These are phyloP conservation scores for Chionis minor DNA, from an alignment of 2,113 vertebrate species.

Conservation along the genomic window DNA sequence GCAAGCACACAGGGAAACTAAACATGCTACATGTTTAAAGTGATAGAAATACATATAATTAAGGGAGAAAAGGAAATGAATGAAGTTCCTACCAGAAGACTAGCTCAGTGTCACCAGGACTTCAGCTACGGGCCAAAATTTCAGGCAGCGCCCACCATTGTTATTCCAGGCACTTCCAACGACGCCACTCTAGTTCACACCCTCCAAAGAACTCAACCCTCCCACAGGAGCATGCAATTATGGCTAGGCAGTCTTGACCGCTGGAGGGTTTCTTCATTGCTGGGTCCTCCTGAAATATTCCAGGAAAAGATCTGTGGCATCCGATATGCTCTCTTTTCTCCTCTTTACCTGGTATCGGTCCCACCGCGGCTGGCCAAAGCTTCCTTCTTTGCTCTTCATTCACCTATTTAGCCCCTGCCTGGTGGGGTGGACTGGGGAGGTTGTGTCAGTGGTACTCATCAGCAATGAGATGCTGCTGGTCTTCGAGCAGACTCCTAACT, in stretches of 20 bases:
- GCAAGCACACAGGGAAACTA: neutral
- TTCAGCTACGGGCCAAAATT: neutral
- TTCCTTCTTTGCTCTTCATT: neutral
- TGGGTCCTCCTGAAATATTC: neutral
- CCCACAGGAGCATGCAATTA: neutral
- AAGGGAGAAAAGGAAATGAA: neutral
- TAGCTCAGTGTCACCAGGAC: neutral
- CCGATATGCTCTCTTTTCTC: neutral
- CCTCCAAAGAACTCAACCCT: neutral
- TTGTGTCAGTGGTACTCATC: neutral
- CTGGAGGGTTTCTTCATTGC: neutral
- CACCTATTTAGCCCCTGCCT: neutral
- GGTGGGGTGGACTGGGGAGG: accelerated
- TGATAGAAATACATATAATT: neutral
- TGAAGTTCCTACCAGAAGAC: neutral
- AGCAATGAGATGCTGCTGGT: neutral
- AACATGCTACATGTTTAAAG: neutral
- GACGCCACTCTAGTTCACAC: neutral
- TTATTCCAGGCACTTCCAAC: neutral
- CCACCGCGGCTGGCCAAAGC: neutral
- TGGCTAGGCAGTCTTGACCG: neutral
- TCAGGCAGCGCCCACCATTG: neutral
- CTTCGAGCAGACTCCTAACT: neutral
- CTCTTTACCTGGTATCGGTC: neutral
- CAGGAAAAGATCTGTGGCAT: neutral